A percentile compares a stretch with the other conserved stretches of the same genome.
Evolutionary conservation across 2,113 vertebrate species (phyloP).

Genomic region (Paramisgurnus dabryanus): DNA sequence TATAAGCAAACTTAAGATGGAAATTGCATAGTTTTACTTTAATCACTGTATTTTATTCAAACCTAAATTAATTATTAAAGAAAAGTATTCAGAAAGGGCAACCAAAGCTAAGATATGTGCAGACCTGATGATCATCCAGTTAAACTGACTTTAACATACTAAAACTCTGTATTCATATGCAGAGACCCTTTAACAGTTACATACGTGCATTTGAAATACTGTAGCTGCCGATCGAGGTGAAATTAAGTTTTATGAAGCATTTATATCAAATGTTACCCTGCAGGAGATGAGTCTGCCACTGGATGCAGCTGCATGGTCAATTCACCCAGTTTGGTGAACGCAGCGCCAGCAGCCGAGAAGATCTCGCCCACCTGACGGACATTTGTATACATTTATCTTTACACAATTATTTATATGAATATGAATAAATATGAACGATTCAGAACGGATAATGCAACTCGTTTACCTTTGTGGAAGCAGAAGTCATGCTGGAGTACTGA

Average conservation of each 20-base stretch:
- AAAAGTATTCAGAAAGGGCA: no score
- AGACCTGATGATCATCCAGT: no score
- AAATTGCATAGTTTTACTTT: no score
- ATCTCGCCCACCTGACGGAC: slow-evolving; percentile 86
- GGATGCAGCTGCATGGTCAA: slow-evolving; percentile 94
- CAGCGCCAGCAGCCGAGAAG: slow-evolving; percentile 90
- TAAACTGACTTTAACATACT: neutral
- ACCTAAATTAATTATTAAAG: neutral
- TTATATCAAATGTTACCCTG: slow-evolving; percentile 75
- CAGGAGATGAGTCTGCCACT: slow-evolving; percentile 88
- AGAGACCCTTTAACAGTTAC: neutral
- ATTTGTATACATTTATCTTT: neutral
- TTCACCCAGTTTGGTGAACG: slow-evolving; percentile 89
- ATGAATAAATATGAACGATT: neutral
- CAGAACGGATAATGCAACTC: neutral
- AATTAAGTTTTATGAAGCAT: neutral
- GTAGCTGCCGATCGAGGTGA: neutral
- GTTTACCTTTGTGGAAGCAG: slow-evolving; percentile 76
- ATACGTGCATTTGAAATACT: neutral
- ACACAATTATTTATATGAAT: neutral
- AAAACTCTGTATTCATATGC: neutral
- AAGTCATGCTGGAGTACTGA: slow-evolving; percentile 67
- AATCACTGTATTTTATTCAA: no score
- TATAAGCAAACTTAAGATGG: no score
- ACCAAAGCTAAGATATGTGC: no score